phyloP scores from a whole-genome alignment of 37 sponge, comb jelly and placozoan genomes.

The Trichoplax adhaerens region DNA sequence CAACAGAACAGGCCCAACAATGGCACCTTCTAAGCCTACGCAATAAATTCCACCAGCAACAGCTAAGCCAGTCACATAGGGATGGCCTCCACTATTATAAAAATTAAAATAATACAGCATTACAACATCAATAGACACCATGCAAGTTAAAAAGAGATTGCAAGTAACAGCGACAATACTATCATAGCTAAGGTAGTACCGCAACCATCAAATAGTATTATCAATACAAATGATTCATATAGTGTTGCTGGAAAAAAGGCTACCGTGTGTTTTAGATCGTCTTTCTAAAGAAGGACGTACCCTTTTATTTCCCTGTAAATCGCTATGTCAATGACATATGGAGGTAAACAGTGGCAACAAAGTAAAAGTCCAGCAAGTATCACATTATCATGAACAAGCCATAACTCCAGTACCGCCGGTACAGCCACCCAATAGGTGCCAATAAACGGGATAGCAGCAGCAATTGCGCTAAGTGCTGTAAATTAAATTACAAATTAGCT shows the following conservation, averaged over 20 bases:
- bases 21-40: conserved; percentile 91
- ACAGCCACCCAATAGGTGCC: conserved; percentile 83
- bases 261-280: too few relatives aligned
- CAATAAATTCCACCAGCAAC: conserved; percentile 87
- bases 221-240: too few relatives aligned
- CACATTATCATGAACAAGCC: conserved; percentile 51
- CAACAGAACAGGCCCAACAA: conserved; percentile 82
- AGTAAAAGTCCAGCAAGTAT: conserved; percentile 36
- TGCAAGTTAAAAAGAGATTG: too few relatives aligned
- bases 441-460: conserved; percentile 70
- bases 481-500: too few relatives aligned
- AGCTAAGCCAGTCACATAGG: conserved; percentile 84
- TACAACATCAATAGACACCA: too few relatives aligned
- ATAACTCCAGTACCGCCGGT: conserved; percentile 72
- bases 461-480: conserved; percentile 40
- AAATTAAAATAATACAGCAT: neutral
- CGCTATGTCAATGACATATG: conserved; percentile 58
- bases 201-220: too few relatives aligned
- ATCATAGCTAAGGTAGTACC: too few relatives aligned
- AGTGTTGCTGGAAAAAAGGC: too few relatives aligned
- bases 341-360: conserved; percentile 52
- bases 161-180: too few relatives aligned
- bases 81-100: conserved; percentile 55
- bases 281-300: conserved; percentile 8
- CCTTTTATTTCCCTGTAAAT: conserved; percentile 87